Base-by-base conservation (phyloP, 2,888 invertebrate genomes). In the Sinhomidia bicolor region DNA sequence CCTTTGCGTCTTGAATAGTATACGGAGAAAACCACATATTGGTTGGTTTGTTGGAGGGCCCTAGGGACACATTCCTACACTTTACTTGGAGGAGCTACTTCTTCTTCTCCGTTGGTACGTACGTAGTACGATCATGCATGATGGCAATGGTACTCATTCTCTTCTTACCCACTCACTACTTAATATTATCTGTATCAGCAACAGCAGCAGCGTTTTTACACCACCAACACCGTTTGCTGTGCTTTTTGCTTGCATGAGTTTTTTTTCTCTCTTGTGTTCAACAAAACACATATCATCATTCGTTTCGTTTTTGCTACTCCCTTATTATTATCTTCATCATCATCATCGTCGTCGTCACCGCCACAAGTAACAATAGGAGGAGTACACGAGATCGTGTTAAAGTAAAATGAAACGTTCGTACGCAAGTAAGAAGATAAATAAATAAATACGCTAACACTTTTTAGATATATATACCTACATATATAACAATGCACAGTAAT, bases 1-100 rank as follows among this genome's bases (percentile, higher is more conserved):
- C 32, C 44, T 20, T 68, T 68, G n/a, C 7, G 36, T 36, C 7
- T 7, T 7, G 36, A 36, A 7, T 36, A 5, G 36, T 36, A 23
- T 57, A 57, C 41, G 44, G 71, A 68, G 65, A 71, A 88, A 90
- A 90, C 90, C 90, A 88, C 91, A 90, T 89, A 71, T 71, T 71
- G 71, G 71, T 32, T 20, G 51, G 57, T 79, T 54, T 20, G 79
- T 32, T 54, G 65, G 84, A 89, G 89, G 79, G 83, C 92, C 92
- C 92, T 80, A 86, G 91, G 60, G 60, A 23, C 60, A 44, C 44
- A 44, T 44, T 44, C 44, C 44, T 44, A 44, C 44, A 44, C 44
- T 44, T 44, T 44, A 44, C 60, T 60, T 60, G 26, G 26, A 60
- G 60, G 60, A 60, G 26, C 71, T 32, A 68, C 88, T 74, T 71